phyloP scores from a whole-genome alignment of 2,113 vertebrate species.

The Danionella cerebrum region DNA sequence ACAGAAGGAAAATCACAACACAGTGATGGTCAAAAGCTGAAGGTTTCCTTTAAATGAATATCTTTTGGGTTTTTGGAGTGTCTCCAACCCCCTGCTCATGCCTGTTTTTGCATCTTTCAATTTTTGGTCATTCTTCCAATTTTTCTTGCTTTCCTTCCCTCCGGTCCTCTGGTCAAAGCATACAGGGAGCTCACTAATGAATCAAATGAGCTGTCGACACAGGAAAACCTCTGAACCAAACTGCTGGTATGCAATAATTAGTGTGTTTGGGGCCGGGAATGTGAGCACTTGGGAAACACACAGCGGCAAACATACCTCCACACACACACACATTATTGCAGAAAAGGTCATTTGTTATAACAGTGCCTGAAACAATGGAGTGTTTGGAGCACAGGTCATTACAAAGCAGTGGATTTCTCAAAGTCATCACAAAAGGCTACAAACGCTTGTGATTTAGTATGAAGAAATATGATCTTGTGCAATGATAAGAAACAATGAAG shows the following conservation, averaged over 20 bases:
- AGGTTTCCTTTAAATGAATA: neutral
- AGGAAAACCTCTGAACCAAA: constrained; percentile 35
- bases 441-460: neutral
- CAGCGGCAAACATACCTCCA: neutral
- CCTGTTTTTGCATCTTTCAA: neutral
- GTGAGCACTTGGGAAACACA: constrained; percentile 10
- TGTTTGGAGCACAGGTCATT: neutral
- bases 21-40: too few species aligned
- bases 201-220: constrained; percentile 61
- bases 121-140: constrained; percentile 7
- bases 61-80: neutral
- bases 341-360: constrained; percentile 29
- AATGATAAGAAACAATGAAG: constrained; percentile 12
- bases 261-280: constrained; percentile 55
- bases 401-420: constrained; percentile 28
- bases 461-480: constrained; percentile 30
- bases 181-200: constrained; percentile 55
- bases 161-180: constrained; percentile 48
- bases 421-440: constrained; percentile 16
- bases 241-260: constrained; percentile 56
- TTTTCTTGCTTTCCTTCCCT: constrained; percentile 41
- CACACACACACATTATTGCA: neutral
- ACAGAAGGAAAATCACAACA: too few species aligned
- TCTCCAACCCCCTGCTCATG: neutral
- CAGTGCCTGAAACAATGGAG: constrained; percentile 12